phyloP scores from a whole-genome alignment of 2,888 invertebrate genomes.

The Autographa pulchrina region DNA sequence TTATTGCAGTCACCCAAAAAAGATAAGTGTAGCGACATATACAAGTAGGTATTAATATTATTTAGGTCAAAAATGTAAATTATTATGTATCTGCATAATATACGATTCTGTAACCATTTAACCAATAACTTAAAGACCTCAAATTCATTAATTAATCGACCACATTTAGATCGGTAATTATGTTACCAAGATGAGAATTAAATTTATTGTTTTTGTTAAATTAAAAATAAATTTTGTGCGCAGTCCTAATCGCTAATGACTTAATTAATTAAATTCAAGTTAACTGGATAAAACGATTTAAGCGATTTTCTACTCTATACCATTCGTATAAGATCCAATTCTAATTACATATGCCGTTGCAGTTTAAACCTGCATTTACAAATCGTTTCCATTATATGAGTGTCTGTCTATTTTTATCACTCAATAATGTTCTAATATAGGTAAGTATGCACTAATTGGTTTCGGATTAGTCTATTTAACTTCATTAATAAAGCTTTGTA shows the following conservation, averaged over 20 bases:
- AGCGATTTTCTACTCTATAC: background rate
- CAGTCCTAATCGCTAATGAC: conserved; percentile 16
- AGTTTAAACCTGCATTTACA: background rate
- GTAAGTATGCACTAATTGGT: no score
- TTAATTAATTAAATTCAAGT: conserved; percentile 26
- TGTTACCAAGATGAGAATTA: conserved; percentile 6
- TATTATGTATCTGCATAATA: no score
- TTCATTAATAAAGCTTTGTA: no score
- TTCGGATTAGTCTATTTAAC: no score
- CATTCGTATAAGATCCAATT: background rate
- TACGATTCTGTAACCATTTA: background rate
- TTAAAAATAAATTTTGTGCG: conserved; percentile 25
- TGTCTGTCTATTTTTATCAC: background rate
- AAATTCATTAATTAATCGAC: background rate
- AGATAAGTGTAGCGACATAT: no score
- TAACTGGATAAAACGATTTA: conserved; percentile 21
- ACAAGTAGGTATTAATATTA: no score
- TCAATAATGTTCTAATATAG: background rate
- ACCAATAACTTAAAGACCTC: background rate
- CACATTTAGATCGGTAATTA: background rate
- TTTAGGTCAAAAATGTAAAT: no score
- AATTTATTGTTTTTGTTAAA: conserved; percentile 21
- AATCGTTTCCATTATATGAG: background rate
- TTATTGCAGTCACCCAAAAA: no score
- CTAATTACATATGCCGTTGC: background rate